Conservation (phyloP, 2,888 invertebrate genomes). For the Pollenia labialis region DNA sequence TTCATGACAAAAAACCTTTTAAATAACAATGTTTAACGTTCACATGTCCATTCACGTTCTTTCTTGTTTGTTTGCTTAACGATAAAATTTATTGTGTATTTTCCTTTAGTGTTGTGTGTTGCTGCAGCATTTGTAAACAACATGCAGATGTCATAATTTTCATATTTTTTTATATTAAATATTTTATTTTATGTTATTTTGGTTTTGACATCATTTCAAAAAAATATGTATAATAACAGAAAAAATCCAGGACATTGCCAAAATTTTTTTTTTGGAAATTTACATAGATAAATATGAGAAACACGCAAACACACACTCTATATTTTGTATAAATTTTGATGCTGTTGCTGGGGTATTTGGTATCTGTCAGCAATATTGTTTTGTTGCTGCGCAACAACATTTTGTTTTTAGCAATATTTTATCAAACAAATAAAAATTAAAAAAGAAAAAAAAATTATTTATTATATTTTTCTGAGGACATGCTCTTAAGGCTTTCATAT, state of each 20-base stretch:
- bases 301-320: not conserved
- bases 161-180: constrained; percentile 1
- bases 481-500: too few species aligned
- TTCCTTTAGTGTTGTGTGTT: constrained; percentile 23
- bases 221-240: not conserved
- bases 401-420: constrained; percentile 33
- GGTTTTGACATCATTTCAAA: constrained; percentile 41
- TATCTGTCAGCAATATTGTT: constrained; percentile 37
- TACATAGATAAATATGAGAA: constrained; percentile 33
- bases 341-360: not conserved
- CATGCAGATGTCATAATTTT: constrained; percentile 67
- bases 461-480: constrained; percentile 9
- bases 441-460: not conserved
- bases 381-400: constrained; percentile 10
- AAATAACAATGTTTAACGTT: constrained; percentile 28
- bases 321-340: not conserved
- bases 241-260: constrained; percentile 28
- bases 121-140: constrained; percentile 53
- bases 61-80: not conserved
- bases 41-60: constrained; percentile 42
- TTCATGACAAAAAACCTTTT: constrained; percentile 22
- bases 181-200: constrained; percentile 3
- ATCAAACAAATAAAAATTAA: constrained; percentile 24
- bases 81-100: constrained; percentile 49
- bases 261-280: constrained; percentile 24